Conservation (phyloP, 30 jellyfish, hydroid and myxozoan species). For the Aurelia aurita region DNA sequence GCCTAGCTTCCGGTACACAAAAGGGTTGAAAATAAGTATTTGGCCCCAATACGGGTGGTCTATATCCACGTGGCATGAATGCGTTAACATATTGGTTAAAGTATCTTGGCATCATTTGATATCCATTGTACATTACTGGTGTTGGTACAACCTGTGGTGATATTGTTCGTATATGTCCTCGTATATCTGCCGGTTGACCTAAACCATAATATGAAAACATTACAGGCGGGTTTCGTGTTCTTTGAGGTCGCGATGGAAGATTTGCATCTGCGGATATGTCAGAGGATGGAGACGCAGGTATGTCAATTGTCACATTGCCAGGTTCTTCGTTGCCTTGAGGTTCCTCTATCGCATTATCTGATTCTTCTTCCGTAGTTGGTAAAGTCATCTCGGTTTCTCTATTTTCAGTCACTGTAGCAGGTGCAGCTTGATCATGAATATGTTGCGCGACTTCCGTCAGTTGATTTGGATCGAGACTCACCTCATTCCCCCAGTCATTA, state of each 20-base stretch:
- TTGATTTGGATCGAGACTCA: conserved; percentile 8
- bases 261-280: background rate
- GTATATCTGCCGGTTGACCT: conserved; percentile 20
- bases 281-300: conserved; percentile 14
- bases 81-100: too few species aligned
- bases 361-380: background rate
- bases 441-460: background rate
- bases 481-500: background rate
- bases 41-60: too few species aligned
- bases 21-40: too few species aligned
- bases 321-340: background rate
- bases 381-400: conserved; percentile 14
- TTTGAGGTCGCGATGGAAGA: conserved; percentile 25
- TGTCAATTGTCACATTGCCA: background rate
- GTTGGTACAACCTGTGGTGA: too few species aligned
- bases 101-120: too few species aligned
- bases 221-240: conserved; percentile 44
- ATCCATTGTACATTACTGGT: too few species aligned
- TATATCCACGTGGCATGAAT: too few species aligned
- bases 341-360: conserved; percentile 10
- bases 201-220: conserved; percentile 24
- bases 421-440: background rate
- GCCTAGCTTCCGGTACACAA: too few species aligned
- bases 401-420: background rate
- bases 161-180: conserved; percentile 9